A percentile compares a stretch with the other conserved stretches of the same genome.
These are phyloP conservation scores for Autographa pulchrina DNA, from an alignment of 2,888 invertebrate genomes.

Conservation along the genomic window DNA sequence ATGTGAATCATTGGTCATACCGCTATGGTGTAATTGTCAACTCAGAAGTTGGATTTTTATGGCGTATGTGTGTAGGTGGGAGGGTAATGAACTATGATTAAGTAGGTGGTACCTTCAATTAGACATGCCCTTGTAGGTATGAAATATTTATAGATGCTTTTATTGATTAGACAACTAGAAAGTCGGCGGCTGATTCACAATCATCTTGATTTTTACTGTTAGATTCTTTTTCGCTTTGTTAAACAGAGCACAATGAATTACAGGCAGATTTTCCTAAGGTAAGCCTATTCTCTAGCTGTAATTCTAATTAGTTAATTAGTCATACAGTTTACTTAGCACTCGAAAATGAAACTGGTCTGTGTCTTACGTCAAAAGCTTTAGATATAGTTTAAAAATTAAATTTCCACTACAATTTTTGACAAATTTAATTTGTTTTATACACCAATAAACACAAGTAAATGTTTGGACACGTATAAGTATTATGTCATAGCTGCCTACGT, in stretches of 20 bases:
- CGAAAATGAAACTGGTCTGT: too few relatives aligned
- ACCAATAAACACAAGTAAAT: background rate
- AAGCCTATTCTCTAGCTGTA: too few relatives aligned
- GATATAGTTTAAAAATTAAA: too few relatives aligned
- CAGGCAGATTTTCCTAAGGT: too few relatives aligned
- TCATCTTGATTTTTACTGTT: background rate
- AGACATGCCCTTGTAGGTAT: background rate
- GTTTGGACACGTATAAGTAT: conserved; percentile 25
- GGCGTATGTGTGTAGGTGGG: conserved; percentile 35
- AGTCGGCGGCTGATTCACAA: background rate
- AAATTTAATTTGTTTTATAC: background rate
- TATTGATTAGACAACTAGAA: background rate
- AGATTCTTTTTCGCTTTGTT: background rate
- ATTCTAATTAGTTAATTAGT: too few relatives aligned
- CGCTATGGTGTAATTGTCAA: conserved; percentile 23
- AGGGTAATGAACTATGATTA: conserved; percentile 23
- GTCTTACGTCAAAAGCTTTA: too few relatives aligned
- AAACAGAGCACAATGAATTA: too few relatives aligned
- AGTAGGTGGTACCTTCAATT: background rate
- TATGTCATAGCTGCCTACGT: conserved; percentile 59
- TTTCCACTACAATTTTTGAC: too few relatives aligned
- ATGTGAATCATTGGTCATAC: conserved; percentile 26
- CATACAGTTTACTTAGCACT: too few relatives aligned
- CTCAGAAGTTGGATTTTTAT: conserved; percentile 10
- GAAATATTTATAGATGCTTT: background rate